Base-by-base conservation (phyloP, 2,797 vertebrate genomes). In the Catharus ustulatus region DNA sequence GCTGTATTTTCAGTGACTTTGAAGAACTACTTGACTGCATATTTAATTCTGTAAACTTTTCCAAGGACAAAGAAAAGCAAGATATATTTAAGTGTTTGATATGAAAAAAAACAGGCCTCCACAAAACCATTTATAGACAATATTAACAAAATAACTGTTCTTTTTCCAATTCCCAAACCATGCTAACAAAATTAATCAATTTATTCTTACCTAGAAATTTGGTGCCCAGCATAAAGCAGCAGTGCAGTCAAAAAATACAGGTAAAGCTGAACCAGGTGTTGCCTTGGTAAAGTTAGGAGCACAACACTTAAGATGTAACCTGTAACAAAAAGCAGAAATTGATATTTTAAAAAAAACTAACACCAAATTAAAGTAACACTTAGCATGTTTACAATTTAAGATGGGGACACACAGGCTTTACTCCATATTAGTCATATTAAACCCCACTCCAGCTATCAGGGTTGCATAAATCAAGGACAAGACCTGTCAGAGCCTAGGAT, bases 221-320 rank as follows among this genome's bases (percentile, higher is more conserved):
- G 99, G 97, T 99, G 99, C 93, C 99, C 99, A 94, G 99, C 98
- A 94, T 99, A 99, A 84, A 99, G 98, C 95, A 99, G 98, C 84
- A 99, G 94, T 67, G 99, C 99, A 24, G 99, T 99, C 78, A 99
- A 97, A 90, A 99, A 98, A 58, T 99, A 99, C 51, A 99, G 97
- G 97, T 99, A 99, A 88, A 99, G 99, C 96, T 99, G 98, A 96
- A 99, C 99, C 86, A 99, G 98, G 95, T 99, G 99, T 97, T 99
- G 99, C 75, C 99, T 98, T 81, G 99, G 99, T 96, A 99, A 98
- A 89, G 99, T 99, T 59, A 99, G 97, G 57, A 99, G 98, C 71
- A 99, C 99, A 96, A 99, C 97, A 97, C 99, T 99, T 96, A 99
- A 96, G 96, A 99, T 99, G 96, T 99, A 99, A 97, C 99, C 99